Conservation (phyloP, 1,140 invertebrate genomes). For the Drosophila teissieri region DNA sequence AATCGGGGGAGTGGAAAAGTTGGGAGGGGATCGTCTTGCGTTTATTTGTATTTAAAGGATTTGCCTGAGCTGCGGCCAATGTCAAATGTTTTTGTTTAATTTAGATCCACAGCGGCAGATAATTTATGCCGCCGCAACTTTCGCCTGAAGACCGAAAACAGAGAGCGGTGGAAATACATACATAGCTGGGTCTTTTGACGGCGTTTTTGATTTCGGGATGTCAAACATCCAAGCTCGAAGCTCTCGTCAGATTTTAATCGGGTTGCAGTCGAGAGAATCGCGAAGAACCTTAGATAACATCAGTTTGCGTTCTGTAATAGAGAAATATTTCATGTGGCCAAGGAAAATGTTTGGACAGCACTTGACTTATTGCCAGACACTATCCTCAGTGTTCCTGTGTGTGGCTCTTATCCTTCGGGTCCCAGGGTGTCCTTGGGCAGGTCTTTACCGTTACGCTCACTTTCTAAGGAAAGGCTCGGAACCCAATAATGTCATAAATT, state of each 20-base stretch:
- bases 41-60: constrained; percentile 73
- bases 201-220: constrained; percentile 68
- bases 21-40: constrained; percentile 14
- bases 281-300: constrained; percentile 1
- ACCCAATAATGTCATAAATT: constrained; percentile 80
- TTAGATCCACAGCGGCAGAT: constrained; percentile 68
- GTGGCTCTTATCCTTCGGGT: constrained; percentile 17
- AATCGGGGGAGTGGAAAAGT: constrained; percentile 20
- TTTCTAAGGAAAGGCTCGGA: constrained; percentile 59
- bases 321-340: constrained; percentile 73
- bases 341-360: constrained; percentile 61
- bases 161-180: neutral
- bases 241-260: constrained; percentile 46
- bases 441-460: constrained; percentile 71
- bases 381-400: constrained; percentile 7
- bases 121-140: constrained; percentile 67
- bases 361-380: constrained; percentile 32
- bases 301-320: constrained; percentile 60
- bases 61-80: constrained; percentile 60
- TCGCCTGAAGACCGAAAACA: neutral
- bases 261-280: constrained; percentile 31
- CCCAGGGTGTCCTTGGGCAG: constrained; percentile 53
- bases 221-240: constrained; percentile 40
- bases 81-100: constrained; percentile 82
- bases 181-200: constrained; percentile 37